Evolutionary conservation across 2,113 vertebrate genomes (phyloP).

Genomic region (Leiothrix lutea): DNA sequence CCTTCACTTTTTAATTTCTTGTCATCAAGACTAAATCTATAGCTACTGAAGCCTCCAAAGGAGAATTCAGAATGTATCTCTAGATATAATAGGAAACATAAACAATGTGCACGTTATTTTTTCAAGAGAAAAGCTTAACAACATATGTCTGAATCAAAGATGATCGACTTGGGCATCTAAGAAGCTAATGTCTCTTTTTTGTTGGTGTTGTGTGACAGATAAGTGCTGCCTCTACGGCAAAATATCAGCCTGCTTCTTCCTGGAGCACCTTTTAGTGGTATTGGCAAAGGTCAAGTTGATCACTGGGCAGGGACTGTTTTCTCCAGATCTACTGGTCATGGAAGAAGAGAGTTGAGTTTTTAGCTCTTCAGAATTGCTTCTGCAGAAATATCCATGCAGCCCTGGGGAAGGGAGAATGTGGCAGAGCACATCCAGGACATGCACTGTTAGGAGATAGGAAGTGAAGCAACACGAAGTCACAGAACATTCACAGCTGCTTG

Average conservation of each 20-base stretch:
- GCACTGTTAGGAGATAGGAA: accelerated
- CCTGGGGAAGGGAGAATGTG: accelerated
- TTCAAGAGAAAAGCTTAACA: neutral
- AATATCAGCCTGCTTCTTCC: neutral
- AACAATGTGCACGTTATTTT: neutral
- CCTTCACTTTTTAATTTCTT: neutral
- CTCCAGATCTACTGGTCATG: neutral
- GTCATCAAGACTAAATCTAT: neutral
- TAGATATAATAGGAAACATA: neutral
- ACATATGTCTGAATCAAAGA: neutral
- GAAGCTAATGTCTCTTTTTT: neutral
- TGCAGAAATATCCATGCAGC: neutral
- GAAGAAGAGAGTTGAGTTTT: neutral
- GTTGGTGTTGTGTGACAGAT: neutral
- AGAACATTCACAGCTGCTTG: neutral
- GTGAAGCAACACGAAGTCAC: neutral
- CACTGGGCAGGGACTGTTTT: neutral
- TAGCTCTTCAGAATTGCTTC: neutral
- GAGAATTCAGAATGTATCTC: neutral
- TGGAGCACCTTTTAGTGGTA: neutral
- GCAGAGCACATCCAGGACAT: neutral
- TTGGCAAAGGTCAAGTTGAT: neutral
- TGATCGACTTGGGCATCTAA: neutral
- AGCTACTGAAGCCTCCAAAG: neutral
- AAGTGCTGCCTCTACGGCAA: neutral